Evolutionary conservation across 1,140 invertebrate species (phyloP), one percentile per base, ranked within the genome.

Genomic region (Streblospio benedicti): DNA sequence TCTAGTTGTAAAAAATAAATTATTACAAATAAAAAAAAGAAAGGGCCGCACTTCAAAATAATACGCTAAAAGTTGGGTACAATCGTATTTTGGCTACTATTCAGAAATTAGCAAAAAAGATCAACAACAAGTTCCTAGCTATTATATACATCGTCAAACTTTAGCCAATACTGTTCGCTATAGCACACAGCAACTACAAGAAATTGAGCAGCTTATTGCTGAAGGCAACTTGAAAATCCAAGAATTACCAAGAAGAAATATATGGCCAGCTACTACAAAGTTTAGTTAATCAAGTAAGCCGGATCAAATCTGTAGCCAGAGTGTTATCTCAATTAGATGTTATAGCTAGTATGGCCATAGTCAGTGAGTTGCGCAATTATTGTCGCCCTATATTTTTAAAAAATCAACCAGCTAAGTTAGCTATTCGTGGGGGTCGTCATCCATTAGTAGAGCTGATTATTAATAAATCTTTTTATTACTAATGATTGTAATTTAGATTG

Each of bases 81-180:
- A 45, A 45, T 45, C 18, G 25, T 45, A 45, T 45, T 45, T 45
- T 45, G 43, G 43, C 9, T 45, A 45, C 25, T 45, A 45, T 45
- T 45, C 25, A 45, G 43, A 45, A 23, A 23, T 45, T 45, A 45
- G 18, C 25, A 18, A 45, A 4, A 45, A 18, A 4, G 18, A 45
- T 45, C 2, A 45, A 45, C 18, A 45, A 20, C 18, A 45, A 45
- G 43, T 45, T 18, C 43, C 43, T 23, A 23, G 25, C 18, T 20
- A 18, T 20, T 45, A 23, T 18, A 45, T 45, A 45, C 43, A 23
- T 23, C 18, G 25, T 20, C 43, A 45, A 45, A 45, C 43, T 45
- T 45, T 45, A 23, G 43, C 25, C 18, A 45, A 45, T 9, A 23
- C 43, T 4, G 43, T 20, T 18, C 43, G 43, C 18, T 45, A 45